These are phyloP conservation scores for Cyprinodon variegatus DNA, from an alignment of 2,113 vertebrate genomes.

Conservation along the genomic window DNA sequence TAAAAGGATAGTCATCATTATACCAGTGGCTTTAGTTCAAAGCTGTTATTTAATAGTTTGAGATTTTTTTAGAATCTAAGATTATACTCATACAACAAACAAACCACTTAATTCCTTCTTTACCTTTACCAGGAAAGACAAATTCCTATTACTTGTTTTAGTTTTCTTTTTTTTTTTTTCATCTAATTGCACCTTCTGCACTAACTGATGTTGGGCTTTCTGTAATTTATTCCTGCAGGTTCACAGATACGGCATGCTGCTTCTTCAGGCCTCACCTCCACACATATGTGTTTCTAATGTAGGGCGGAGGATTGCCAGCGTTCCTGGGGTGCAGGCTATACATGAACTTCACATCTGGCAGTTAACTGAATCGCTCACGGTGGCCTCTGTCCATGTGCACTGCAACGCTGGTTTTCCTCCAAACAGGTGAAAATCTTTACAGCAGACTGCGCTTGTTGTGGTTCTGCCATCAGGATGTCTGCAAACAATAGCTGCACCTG, in stretches of 20 bases:
- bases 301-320: slow-evolving; percentile 43
- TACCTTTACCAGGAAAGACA: neutral
- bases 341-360: slow-evolving; percentile 84
- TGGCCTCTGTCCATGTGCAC: slow-evolving; percentile 81
- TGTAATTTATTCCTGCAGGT: slow-evolving; percentile 49
- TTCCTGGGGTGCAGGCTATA: slow-evolving; percentile 74
- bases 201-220: neutral
- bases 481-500: too few species aligned
- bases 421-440: slow-evolving; percentile 48
- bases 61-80: too few species aligned
- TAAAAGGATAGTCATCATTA: too few species aligned
- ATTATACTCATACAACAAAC: too few species aligned
- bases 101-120: too few species aligned
- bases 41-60: too few species aligned
- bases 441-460: neutral
- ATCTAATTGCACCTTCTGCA: neutral
- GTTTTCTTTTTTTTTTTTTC: too few species aligned
- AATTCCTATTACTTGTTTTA: too few species aligned
- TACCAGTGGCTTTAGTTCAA: too few species aligned
- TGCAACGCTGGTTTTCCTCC: slow-evolving; percentile 56
- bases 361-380: slow-evolving; percentile 54
- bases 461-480: too few species aligned
- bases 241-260: slow-evolving; percentile 64
- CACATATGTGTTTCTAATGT: slow-evolving; percentile 64
- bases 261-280: slow-evolving; percentile 76